These are phyloP conservation scores for Tympanoctomys barrerae DNA, from an alignment of 2,797 vertebrate species.

Conservation along the genomic window DNA sequence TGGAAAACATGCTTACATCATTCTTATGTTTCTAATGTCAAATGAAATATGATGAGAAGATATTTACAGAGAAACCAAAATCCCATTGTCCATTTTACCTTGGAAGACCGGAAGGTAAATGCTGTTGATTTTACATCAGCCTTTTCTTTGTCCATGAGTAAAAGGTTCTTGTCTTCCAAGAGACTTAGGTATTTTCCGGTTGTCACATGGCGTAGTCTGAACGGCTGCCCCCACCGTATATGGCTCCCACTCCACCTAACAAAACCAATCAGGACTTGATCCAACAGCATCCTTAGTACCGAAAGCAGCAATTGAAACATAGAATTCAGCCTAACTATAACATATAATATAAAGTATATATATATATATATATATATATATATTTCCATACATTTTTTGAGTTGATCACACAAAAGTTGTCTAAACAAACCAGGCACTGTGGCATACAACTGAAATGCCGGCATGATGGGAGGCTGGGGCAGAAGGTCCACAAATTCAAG, in stretches of 20 bases:
- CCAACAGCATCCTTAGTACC: background rate
- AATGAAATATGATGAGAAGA: background rate
- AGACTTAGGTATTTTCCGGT: slow-evolving; percentile 97
- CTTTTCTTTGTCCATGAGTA: slow-evolving; percentile 96
- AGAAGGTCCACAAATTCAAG: background rate
- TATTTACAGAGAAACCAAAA: background rate
- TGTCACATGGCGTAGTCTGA: slow-evolving; percentile 96
- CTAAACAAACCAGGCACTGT: background rate
- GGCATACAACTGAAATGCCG: background rate
- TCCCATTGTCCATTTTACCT: slow-evolving; percentile 88
- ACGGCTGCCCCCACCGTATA: slow-evolving; percentile 96
- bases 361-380: background rate
- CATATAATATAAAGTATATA: background rate
- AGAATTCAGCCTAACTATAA: background rate
- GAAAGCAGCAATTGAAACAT: background rate
- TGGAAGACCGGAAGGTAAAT: slow-evolving; percentile 97
- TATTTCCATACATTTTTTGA: background rate
- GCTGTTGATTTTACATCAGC: slow-evolving; percentile 96
- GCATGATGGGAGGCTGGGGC: background rate
- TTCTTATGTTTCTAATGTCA: background rate
- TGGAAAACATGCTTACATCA: background rate
- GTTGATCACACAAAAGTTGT: background rate
- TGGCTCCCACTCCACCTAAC: slow-evolving; percentile 98
- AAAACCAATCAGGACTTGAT: slow-evolving; percentile 58
- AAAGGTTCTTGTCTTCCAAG: slow-evolving; percentile 94